phyloP scores from a whole-genome alignment of 1,140 invertebrate genomes.

The Acromyrmex echinatior region DNA sequence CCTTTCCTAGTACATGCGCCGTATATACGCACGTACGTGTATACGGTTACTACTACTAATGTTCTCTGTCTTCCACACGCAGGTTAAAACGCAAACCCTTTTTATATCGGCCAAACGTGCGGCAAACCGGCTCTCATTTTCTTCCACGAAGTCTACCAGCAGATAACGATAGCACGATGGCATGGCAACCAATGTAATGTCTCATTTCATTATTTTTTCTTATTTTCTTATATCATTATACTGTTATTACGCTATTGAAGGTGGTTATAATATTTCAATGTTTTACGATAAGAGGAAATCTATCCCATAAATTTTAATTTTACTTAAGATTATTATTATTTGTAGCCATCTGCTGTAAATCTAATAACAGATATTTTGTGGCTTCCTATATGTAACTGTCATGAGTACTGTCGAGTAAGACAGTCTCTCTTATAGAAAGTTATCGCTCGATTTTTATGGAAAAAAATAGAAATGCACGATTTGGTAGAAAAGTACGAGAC shows the following conservation, averaged over 20 bases:
- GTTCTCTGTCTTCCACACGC: slow-evolving; percentile 26
- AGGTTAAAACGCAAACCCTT: slow-evolving; percentile 6
- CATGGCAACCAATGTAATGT: not conserved
- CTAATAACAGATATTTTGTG: not conserved
- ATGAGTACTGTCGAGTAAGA: not conserved
- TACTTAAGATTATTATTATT: not conserved
- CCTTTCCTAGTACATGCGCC: slow-evolving; percentile 60
- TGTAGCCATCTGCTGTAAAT: not conserved
- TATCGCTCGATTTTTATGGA: not conserved
- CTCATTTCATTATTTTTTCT: not conserved
- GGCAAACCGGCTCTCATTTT: not conserved
- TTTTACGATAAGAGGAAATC: not conserved
- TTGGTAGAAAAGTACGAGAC: not conserved
- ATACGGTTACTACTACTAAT: slow-evolving; percentile 29
- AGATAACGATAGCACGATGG: not conserved
- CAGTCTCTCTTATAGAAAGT: not conserved
- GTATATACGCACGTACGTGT: not conserved
- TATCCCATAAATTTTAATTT: not conserved
- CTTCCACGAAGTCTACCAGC: not conserved
- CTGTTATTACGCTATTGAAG: not conserved
- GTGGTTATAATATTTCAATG: not conserved
- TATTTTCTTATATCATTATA: not conserved
- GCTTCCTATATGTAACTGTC: not conserved
- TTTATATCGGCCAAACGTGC: slow-evolving; percentile 11
- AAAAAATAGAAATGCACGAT: not conserved